Percentiles rank a stretch among this genome's conserved stretches.
phyloP scores from a whole-genome alignment of 2,797 vertebrate genomes.

The Sylvilagus floridanus region DNA sequence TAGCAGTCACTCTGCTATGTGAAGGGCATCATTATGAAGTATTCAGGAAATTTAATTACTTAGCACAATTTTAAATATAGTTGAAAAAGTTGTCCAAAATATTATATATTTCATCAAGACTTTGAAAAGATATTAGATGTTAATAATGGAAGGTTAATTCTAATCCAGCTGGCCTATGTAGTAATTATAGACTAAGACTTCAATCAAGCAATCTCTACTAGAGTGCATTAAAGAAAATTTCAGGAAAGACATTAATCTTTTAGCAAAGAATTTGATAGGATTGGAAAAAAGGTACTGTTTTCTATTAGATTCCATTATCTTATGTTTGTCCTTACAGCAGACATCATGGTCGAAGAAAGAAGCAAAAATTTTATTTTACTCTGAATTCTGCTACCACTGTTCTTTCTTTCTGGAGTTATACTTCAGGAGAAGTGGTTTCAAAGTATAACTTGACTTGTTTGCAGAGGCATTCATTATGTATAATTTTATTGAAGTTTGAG shows the following conservation, averaged over 20 bases:
- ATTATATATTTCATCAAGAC: background rate
- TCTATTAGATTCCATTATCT: background rate
- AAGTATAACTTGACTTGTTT: background rate
- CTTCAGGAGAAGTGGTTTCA: background rate
- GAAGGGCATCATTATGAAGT: background rate
- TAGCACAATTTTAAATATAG: background rate
- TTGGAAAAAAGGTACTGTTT: background rate
- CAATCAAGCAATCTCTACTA: background rate
- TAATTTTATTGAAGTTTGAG: background rate
- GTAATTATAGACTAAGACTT: background rate
- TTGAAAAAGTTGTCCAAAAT: background rate
- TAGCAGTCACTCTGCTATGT: background rate
- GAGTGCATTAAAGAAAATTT: background rate
- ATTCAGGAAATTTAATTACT: background rate
- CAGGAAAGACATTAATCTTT: background rate
- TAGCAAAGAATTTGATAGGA: background rate
- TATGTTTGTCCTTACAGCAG: background rate
- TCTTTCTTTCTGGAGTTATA: background rate
- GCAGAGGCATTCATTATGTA: background rate
- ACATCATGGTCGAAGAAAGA: background rate
- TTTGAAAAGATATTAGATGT: background rate
- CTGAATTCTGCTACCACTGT: background rate
- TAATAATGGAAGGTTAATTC: background rate
- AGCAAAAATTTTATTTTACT: background rate
- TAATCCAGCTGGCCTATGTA: background rate